phyloP scores from a whole-genome alignment of 2,888 invertebrate genomes.

The Mayetiola destructor region DNA sequence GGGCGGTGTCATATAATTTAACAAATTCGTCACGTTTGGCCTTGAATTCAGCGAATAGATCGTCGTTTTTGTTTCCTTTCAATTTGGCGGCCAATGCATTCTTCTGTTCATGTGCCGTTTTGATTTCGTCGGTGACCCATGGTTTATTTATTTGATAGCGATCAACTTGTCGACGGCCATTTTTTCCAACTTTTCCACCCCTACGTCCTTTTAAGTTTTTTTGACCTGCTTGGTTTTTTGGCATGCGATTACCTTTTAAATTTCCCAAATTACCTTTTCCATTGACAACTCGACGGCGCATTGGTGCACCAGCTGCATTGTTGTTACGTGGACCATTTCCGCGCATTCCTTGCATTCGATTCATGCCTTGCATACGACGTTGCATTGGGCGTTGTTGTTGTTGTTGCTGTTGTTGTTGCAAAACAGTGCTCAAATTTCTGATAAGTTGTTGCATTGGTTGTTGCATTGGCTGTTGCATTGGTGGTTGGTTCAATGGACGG shows the following conservation, averaged over 20 bases:
- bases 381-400: too few relatives aligned
- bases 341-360: constrained; percentile 14
- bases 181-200: constrained; percentile 20
- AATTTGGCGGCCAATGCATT: constrained; percentile 39
- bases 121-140: constrained; percentile 43
- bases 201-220: constrained; percentile 20
- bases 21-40: constrained; percentile 44
- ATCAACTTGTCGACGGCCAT: constrained; percentile 17
- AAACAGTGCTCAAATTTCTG: constrained; percentile 6
- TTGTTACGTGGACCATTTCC: constrained; percentile 1
- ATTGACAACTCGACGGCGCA: neutral
- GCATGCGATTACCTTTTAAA: neutral
- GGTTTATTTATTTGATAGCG: constrained; percentile 39
- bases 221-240: constrained; percentile 20
- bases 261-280: neutral
- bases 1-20: constrained; percentile 40
- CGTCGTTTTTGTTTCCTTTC: constrained; percentile 37
- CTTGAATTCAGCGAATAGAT: constrained; percentile 42
- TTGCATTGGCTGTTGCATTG: neutral
- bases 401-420: constrained; percentile 3
- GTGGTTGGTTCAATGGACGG: neutral
- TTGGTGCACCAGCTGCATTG: too few relatives aligned
- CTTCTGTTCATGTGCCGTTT: constrained; percentile 39
- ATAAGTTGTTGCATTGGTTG: neutral
- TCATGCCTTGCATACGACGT: constrained; percentile 10